phyloP scores from a whole-genome alignment of 2,113 vertebrate genomes.

The Notarius lentiginosus region DNA sequence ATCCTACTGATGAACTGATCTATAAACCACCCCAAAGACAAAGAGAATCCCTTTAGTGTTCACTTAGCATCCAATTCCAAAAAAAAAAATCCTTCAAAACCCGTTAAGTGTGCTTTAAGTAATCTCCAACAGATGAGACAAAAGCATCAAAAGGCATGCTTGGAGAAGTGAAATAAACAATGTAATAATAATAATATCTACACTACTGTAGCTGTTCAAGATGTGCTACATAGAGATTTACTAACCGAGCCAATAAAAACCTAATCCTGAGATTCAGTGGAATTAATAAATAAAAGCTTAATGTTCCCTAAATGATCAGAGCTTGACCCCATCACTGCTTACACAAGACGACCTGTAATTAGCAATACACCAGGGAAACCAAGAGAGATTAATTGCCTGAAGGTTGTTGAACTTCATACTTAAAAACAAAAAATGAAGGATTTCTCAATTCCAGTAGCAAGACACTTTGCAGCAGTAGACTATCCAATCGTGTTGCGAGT shows the following conservation, averaged over 20 bases:
- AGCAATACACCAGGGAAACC: neutral
- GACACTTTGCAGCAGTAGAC: neutral
- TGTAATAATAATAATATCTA: neutral
- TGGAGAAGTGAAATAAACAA: neutral
- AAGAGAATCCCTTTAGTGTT: neutral
- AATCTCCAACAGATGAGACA: neutral
- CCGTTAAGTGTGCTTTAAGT: neutral
- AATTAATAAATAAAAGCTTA: constrained; percentile 5
- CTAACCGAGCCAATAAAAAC: neutral
- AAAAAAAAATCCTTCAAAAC: neutral
- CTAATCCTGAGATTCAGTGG: neutral
- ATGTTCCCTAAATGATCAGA: neutral
- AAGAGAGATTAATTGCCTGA: neutral
- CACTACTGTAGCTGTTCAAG: neutral
- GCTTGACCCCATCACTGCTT: neutral
- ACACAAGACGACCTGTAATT: constrained; percentile 7
- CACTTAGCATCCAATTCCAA: neutral
- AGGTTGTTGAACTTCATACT: neutral
- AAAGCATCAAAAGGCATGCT: neutral
- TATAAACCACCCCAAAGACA: neutral
- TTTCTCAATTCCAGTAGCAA: neutral
- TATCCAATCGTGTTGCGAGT: neutral
- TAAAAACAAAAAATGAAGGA: neutral
- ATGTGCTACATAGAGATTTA: neutral
- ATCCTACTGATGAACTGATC: neutral